phyloP scores from a whole-genome alignment of 2,888 invertebrate species.

The Acanthosoma haemorrhoidale region DNA sequence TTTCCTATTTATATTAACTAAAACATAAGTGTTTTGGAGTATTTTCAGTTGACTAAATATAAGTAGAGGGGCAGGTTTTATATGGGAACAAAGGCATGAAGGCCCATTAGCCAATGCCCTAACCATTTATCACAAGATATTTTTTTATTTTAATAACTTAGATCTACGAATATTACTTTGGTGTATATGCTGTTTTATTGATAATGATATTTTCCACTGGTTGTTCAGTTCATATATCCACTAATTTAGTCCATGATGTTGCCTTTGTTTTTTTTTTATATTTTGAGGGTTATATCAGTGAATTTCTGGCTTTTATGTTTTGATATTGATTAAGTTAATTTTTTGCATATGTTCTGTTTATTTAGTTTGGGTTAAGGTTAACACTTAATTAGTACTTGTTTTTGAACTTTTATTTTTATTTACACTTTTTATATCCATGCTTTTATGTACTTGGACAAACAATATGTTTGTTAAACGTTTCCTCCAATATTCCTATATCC shows the following conservation, averaged over 20 bases:
- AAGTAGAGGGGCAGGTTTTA: conserved; percentile 29
- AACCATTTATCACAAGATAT: conserved; percentile 6
- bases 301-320: not conserved
- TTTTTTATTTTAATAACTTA: too few relatives aligned
- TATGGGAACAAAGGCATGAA: conserved; percentile 31
- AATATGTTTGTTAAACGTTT: not conserved
- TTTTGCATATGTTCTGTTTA: not conserved
- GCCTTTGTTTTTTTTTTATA: not conserved
- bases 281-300: conserved; percentile 4
- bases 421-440: not conserved
- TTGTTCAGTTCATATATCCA: too few relatives aligned
- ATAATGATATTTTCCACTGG: too few relatives aligned
- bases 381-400: not conserved
- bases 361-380: conserved; percentile 1
- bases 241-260: not conserved
- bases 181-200: too few relatives aligned
- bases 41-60: conserved; percentile 13
- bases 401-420: not conserved
- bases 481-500: not conserved
- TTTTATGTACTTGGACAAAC: not conserved
- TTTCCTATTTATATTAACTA: not conserved
- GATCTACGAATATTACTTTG: too few relatives aligned
- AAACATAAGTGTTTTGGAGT: not conserved
- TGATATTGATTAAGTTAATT: not conserved
- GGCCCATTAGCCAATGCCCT: conserved; percentile 27